Base-by-base conservation (phyloP, 1,140 invertebrate genomes). In the Drosophila athabasca region DNA sequence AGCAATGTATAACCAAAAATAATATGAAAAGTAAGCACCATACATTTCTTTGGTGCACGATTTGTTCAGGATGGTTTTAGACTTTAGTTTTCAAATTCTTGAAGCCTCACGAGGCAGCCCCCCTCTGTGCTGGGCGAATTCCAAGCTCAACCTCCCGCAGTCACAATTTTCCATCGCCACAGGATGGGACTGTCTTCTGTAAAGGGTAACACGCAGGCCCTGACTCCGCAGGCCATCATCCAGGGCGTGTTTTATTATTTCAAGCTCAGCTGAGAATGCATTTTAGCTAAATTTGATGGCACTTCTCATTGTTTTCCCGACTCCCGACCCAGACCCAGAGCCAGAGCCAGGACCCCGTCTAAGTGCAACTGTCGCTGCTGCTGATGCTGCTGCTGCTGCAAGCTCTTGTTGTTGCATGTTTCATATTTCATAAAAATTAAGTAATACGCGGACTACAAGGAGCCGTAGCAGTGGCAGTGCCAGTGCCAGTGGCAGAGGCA, bases 341-440 rank as follows among this genome's bases (percentile, higher is more conserved):
- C 22, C 2, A 24, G 22, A 24, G 0, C 24, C 3, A 24, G 24
- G 22, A 6, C 17, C 13, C 24, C 48, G 22, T 24, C 8, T 9
- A 69, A 70, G 65, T 69, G 66, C 66, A 41, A 58, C 66, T 68
- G 64, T 68, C 66, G 64, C 51, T 50, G 64, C 24, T n/a, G 7
- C 24, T 19, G 44, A n/a, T 52, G 31, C 54, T 58, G 7, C 24
- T 19, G 44, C 19, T 52, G 31, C 54, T 58, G 57, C 60, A 55
- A 55, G 43, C 39, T 50, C 35, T 45, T 77, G 57, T 54, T 60
- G 60, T 59, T 58, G 44, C 39, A 59, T 69, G 35, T 78, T 74
- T 78, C 78, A 78, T 87, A 82, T 85, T 88, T 85, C 83, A 87
- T 87, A 87, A 78, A 85, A 87, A 85, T 85, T 85, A 85, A 87